These are phyloP conservation scores for Bugulina stolonifera DNA, from an alignment of 2,888 invertebrate species.

Conservation along the genomic window DNA sequence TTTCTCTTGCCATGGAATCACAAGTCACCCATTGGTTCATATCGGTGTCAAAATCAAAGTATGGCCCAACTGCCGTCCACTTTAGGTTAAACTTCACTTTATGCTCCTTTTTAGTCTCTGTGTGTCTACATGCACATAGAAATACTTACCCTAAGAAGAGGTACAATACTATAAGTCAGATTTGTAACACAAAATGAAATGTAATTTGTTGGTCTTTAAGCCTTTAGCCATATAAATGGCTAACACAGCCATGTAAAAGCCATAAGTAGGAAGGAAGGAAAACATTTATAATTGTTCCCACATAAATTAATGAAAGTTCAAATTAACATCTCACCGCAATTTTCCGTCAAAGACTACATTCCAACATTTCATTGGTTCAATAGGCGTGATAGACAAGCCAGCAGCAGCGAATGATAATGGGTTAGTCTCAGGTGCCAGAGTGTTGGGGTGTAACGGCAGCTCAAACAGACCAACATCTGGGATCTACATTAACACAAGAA, in stretches of 20 bases:
- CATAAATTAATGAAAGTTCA: too few species aligned
- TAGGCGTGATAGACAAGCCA: constrained; percentile 64
- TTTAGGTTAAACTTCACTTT: constrained; percentile 62
- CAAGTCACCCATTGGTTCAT: constrained; percentile 64
- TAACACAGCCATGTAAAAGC: too few species aligned
- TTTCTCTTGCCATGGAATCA: constrained; percentile 68
- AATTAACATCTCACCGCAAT: constrained; percentile 4
- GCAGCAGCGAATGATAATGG: constrained; percentile 62
- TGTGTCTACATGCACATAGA: too few species aligned
- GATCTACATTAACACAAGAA: constrained; percentile 58
- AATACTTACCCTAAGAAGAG: too few species aligned
- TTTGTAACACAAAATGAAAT: too few species aligned
- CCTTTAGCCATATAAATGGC: too few species aligned
- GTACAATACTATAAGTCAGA: too few species aligned
- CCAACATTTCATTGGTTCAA: constrained; percentile 72
- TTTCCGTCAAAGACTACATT: constrained; percentile 63
- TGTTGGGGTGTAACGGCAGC: constrained; percentile 67
- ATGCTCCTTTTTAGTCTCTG: constrained; percentile 49
- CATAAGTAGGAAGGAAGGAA: too few species aligned
- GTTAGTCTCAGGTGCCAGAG: constrained; percentile 59
- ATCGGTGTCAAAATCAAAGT: constrained; percentile 71
- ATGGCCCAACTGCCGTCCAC: constrained; percentile 61
- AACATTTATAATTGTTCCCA: too few species aligned
- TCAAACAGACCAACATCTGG: constrained; percentile 67
- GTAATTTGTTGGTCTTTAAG: too few species aligned